phyloP scores from a whole-genome alignment of 2,797 vertebrate species.

The Labeo calbasu region DNA sequence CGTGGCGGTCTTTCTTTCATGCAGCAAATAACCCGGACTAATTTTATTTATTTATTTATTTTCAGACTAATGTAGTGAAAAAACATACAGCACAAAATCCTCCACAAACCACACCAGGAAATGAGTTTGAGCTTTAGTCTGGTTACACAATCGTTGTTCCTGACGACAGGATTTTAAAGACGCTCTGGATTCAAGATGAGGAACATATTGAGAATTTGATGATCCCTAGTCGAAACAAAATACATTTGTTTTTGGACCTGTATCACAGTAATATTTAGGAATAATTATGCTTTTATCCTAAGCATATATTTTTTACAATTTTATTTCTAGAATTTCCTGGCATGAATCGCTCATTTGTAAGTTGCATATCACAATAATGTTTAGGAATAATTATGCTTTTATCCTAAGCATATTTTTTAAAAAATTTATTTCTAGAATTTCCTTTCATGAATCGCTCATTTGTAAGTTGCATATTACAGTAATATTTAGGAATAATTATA shows the following conservation, averaged over 20 bases:
- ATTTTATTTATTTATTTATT: constrained; percentile 1
- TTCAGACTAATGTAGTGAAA: not conserved
- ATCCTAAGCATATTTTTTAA: too few relatives aligned
- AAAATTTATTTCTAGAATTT: too few relatives aligned
- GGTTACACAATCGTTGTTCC: constrained; percentile 59
- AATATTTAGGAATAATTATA: too few relatives aligned
- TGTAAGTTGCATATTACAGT: too few relatives aligned
- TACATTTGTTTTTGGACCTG: not conserved
- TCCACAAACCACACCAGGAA: not conserved
- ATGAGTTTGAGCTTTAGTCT: constrained; percentile 55
- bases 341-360: too few relatives aligned
- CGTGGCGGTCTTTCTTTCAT: constrained; percentile 17
- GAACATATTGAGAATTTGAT: not conserved
- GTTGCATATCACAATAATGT: too few relatives aligned
- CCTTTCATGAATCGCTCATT: too few relatives aligned
- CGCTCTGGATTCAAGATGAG: not conserved
- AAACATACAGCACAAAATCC: constrained; percentile 22
- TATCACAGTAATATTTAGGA: not conserved
- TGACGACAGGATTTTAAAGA: constrained; percentile 29
- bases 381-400: too few relatives aligned
- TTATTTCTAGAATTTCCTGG: too few relatives aligned
- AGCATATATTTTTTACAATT: too few relatives aligned
- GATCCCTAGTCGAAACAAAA: not conserved
- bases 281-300: not conserved
- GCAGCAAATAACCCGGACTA: constrained; percentile 1